Base-by-base conservation (phyloP, 2,888 invertebrate genomes). In the Myopa tessellatipennis region DNA sequence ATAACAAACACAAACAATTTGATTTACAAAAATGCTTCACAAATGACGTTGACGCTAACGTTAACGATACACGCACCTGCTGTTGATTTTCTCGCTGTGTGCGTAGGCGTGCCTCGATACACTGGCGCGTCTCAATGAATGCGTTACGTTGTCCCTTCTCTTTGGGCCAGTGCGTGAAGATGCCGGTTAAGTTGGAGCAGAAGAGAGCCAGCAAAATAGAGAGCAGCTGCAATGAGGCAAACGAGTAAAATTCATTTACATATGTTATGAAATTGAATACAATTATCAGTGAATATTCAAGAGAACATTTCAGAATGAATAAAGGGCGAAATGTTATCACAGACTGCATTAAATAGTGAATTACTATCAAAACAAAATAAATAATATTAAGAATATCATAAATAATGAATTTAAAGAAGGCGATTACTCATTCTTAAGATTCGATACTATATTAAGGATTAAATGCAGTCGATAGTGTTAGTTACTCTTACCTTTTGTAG, bases 21-120 rank as follows among this genome's bases (percentile, higher is more conserved):
- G 26, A 26, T 26, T 26, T 26, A 26, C 26, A 26, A 26, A 26
- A 26, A 26, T 1, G 26, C 26, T 1, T 1, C 26, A 26, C 26
- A 26, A 26, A 26, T 26, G 45, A 45, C 45, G 45, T 10, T 6
- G 3, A 10, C 45, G 45, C 1, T 6, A 10, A 45, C 45, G 45
- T 45, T 45, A 3, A 5, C 55, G n/a, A 18, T 58, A 50, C 76
- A 81, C 87, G 86, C 89, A 97, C 98, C 95, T 98, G 98, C 90
- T 98, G 96, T 88, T 97, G 96, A 90, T 98, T 98, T 90, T 97
- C 97, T 80, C 96, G 91, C 90, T 97, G 97, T 36, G 95, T 97
- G 81, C 94, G 94, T 67, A 98, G 92, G 40, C 98, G 92, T 0
- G 97, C 96, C 88, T 97, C 96, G 72, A 98, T 95, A 90, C 97